A percentile compares a stretch with the other conserved stretches of the same genome.
These are phyloP conservation scores for Tetragnatha montana DNA, from an alignment of 2,888 invertebrate species.

Conservation along the genomic window DNA sequence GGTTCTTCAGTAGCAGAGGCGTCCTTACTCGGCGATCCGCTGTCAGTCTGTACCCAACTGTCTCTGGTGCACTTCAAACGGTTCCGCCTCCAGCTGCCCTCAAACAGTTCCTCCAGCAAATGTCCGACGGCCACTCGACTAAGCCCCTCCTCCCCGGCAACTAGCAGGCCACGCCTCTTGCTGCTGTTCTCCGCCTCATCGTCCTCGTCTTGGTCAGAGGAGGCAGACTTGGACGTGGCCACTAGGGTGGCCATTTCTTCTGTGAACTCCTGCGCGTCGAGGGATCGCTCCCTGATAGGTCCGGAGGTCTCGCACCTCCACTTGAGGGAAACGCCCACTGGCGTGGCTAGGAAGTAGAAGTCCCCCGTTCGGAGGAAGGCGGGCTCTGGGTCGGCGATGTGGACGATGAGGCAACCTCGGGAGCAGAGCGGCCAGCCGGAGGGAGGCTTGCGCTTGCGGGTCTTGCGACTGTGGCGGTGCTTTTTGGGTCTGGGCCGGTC, in stretches of 20 bases:
- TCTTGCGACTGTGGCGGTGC: not conserved
- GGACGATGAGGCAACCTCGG: constrained; percentile 55
- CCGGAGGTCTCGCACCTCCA: constrained; percentile 8
- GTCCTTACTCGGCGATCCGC: not conserved
- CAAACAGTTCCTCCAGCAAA: constrained; percentile 46
- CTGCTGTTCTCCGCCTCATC: constrained; percentile 10
- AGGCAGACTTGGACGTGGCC: constrained; percentile 5
- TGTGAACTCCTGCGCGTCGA: constrained; percentile 53
- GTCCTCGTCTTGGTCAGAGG: constrained; percentile 25
- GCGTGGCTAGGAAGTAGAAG: constrained; percentile 61
- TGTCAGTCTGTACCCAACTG: constrained; percentile 66
- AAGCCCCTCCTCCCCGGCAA: constrained; percentile 31
- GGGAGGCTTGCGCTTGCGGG: constrained; percentile 15
- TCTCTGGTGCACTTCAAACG: constrained; percentile 41
- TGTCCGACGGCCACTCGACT: constrained; percentile 36
- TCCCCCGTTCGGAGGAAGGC: constrained; percentile 42
- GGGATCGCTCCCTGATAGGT: constrained; percentile 26
- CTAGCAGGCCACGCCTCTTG: constrained; percentile 22
- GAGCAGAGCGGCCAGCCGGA: constrained; percentile 58
- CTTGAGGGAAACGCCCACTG: constrained; percentile 50
- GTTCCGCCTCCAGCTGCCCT: constrained; percentile 17
- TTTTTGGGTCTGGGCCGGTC: constrained; percentile 4
- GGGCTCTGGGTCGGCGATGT: constrained; percentile 38
- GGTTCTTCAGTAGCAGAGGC: constrained; percentile 15
- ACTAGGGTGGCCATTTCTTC: constrained; percentile 55